Evolutionary conservation across 1,140 invertebrate species (phyloP).

Genomic region (Goniozus legneri): DNA sequence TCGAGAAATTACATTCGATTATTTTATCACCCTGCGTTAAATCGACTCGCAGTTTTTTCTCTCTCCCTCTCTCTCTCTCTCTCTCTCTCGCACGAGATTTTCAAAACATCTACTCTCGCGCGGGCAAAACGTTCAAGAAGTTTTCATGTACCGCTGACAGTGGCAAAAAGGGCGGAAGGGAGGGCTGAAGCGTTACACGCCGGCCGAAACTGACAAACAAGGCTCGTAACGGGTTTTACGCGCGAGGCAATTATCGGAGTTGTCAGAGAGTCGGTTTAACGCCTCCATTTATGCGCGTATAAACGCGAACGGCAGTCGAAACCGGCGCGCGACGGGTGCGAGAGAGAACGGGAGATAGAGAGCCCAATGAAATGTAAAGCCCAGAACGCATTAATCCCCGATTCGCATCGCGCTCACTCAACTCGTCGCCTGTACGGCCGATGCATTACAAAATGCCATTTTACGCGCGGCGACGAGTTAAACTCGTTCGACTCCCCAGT

Average conservation of each 20-base stretch:
- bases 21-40: too few species aligned
- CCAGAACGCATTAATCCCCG: constrained; percentile 27
- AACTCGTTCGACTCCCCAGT: constrained; percentile 14
- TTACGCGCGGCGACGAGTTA: constrained; percentile 27
- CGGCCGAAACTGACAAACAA: constrained; percentile 35
- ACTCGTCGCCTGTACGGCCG: too few species aligned
- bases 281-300: constrained; percentile 42
- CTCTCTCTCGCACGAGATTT: too few species aligned
- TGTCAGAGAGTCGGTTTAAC: constrained; percentile 50
- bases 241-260: constrained; percentile 49
- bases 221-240: constrained; percentile 45
- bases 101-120: too few species aligned
- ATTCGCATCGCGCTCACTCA: constrained; percentile 7
- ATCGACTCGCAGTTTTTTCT: too few species aligned
- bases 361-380: constrained; percentile 32
- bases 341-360: constrained; percentile 1
- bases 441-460: constrained; percentile 44
- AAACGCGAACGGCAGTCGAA: constrained; percentile 38
- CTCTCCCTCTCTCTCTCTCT: too few species aligned
- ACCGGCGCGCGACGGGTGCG: constrained; percentile 3
- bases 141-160: too few species aligned
- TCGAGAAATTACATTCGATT: too few species aligned
- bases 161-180: not conserved
- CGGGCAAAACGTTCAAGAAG: too few species aligned
- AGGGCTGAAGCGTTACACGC: constrained; percentile 10